phyloP scores from a whole-genome alignment of 2,113 vertebrate genomes.

The Chloropsis cyanopogon region DNA sequence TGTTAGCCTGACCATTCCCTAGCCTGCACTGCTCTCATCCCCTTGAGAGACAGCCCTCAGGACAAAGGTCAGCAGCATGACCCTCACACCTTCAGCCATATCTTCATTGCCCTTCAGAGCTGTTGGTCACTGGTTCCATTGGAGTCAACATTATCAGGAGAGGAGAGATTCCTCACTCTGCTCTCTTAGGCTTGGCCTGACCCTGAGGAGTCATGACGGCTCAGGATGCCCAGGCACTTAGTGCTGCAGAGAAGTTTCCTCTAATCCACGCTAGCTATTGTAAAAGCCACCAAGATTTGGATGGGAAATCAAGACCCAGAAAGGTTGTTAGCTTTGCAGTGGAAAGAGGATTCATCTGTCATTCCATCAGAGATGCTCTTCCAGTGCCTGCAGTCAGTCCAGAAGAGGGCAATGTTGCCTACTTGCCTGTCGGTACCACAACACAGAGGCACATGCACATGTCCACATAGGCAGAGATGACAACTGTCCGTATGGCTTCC shows the following conservation, averaged over 20 bases:
- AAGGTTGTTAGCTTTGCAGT: background rate
- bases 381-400: background rate
- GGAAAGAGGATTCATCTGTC: background rate
- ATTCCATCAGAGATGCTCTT: background rate
- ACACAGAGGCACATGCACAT: rapidly evolving
- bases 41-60: background rate
- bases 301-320: background rate
- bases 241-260: background rate
- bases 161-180: background rate
- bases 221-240: background rate
- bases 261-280: background rate
- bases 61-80: background rate
- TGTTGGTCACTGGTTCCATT: background rate
- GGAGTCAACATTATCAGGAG: background rate
- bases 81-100: background rate
- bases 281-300: background rate
- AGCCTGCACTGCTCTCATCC: background rate
- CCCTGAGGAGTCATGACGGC: background rate
- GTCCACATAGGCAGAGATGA: rapidly evolving
- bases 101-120: background rate
- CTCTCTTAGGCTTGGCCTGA: background rate
- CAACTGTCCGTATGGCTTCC: background rate
- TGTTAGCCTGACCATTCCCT: background rate
- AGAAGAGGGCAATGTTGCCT: conserved; percentile 50
- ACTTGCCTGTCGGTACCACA: background rate